Base-by-base conservation (phyloP, 2,888 invertebrate species). In the Morpho helenor region DNA sequence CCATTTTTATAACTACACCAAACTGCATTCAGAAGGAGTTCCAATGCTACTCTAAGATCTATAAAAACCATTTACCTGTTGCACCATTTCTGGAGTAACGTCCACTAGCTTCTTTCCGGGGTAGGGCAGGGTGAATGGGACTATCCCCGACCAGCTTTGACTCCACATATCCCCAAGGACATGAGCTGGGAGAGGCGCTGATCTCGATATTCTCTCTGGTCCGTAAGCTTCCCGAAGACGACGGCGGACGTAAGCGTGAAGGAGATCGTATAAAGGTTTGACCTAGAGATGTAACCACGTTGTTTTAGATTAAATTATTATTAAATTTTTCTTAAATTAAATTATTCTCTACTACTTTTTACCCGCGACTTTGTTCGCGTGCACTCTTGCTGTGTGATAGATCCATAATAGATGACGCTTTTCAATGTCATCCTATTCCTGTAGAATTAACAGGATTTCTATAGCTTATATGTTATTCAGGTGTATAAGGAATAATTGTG, bases 161-260 rank as follows among this genome's bases (percentile, higher is more conserved):
- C 93, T 96, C 95, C 96, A 97, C 95, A 97, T 96, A 75, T 97
- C 97, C 0, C 98, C 97, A 6, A 97, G 91, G 57, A 97, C 92
- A 72, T 97, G 97, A 0, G 96, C 96, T 0, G 97, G 97, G 47
- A 97, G 91, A 0, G 97, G 96, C 0, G 96, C 96, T 46, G 95
- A 94, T 1, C 94, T 89, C 66, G 94, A 95, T 53, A 96, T 94
- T 66, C 95, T 93, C 73, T 97, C 96, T 0, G 95, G 95, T 0
- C 97, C 97, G 73, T 98, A 97, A 40, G 94, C 92, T 72, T 96
- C 95, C 0, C 96, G 93, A 10, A 98, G 91, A 72, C 96, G 95
- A 58, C 95, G 93, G 40, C 98, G 92, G 0, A 98, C 95, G 80
- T 98, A 98, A 0, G 97, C 96, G 75, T 98, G 98, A 1, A 98